Evolutionary conservation across 2,113 vertebrate genomes (phyloP), one percentile per base, ranked within the genome.

Genomic region (Petroica traversi): DNA sequence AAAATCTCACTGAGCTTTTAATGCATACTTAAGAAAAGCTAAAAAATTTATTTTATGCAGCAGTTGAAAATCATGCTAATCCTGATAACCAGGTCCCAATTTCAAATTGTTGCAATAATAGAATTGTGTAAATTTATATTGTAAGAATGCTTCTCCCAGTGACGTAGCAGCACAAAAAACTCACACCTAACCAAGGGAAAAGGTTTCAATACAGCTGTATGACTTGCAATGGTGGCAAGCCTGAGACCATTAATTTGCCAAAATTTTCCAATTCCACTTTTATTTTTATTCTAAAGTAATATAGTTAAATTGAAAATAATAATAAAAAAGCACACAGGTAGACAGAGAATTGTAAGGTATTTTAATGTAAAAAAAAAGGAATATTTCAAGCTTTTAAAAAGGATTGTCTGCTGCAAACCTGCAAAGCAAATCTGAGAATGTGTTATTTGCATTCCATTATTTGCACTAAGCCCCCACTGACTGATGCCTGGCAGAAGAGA

Each of bases 371-470:
- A 89, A 90, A 26, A 73, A 48, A 77, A 40, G 5, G 1, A 66
- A 61, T 85, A 84, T 71, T 84, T 96, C 43, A 88, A 55, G 24
- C 40, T 40, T 86, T 89, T 87, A 52, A 15, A 84, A 75, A 91
- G 36, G 40, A 75, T 57, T 68, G 20, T 36, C 64, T 75, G 57
- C 64, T 76, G 40, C 66, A 85, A 80, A 84, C 91, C 77, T 82
- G 55, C 67, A 93, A 91, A 92, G 66, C 41, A 92, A 95, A 95
- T 78, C 66, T 55, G 33, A 64, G 58, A 87, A 95, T 49, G 52
- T 72, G 57, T 59, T 84, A 91, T 87, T 93, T 96, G 84, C 91
- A 87, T 87, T 89, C 54, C 67, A 86, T 89, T 91, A 62, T 82
- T 92, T 92, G 74, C 78, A 66, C 40, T 89, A 72, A 91, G 51